Conservation (phyloP, 2,888 invertebrate species). For the Andrena bucephala region DNA sequence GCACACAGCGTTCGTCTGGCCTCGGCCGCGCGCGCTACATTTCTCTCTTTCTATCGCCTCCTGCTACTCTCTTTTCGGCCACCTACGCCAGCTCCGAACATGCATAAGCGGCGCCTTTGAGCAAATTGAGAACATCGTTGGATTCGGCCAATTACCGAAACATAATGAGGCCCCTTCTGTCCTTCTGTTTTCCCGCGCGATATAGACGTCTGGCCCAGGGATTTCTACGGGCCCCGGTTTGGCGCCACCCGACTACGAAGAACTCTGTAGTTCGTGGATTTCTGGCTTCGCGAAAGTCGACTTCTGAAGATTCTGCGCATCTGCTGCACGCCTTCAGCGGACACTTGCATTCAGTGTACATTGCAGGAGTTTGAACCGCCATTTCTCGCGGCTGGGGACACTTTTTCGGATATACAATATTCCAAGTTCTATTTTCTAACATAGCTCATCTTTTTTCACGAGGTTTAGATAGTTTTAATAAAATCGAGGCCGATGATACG, state of each 20-base stretch:
- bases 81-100: slow-evolving; percentile 19
- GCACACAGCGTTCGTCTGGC: not conserved
- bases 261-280: slow-evolving; percentile 79
- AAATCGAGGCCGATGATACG: not conserved
- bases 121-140: slow-evolving; percentile 84
- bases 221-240: slow-evolving; percentile 53
- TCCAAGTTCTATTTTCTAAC: not conserved
- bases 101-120: slow-evolving; percentile 74
- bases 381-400: not conserved
- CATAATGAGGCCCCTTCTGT: slow-evolving; percentile 80
- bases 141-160: slow-evolving; percentile 85
- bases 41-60: slow-evolving; percentile 6
- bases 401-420: not conserved
- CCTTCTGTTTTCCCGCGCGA: slow-evolving; percentile 45
- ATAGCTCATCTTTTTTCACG: not conserved
- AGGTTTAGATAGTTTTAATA: not conserved
- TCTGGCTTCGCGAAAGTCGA: slow-evolving; percentile 69
- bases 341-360: not conserved
- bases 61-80: slow-evolving; percentile 17
- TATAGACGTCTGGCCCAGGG: slow-evolving; percentile 51
- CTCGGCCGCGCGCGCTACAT: slow-evolving; percentile 9
- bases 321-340: slow-evolving; percentile 1
- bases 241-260: slow-evolving; percentile 80
- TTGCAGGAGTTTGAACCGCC: not conserved
- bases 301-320: slow-evolving; percentile 27